A percentile compares a stretch with the other conserved stretches of the same genome.
phyloP scores from a whole-genome alignment of 2,888 invertebrate species.

The Steinernema scapterisci region DNA sequence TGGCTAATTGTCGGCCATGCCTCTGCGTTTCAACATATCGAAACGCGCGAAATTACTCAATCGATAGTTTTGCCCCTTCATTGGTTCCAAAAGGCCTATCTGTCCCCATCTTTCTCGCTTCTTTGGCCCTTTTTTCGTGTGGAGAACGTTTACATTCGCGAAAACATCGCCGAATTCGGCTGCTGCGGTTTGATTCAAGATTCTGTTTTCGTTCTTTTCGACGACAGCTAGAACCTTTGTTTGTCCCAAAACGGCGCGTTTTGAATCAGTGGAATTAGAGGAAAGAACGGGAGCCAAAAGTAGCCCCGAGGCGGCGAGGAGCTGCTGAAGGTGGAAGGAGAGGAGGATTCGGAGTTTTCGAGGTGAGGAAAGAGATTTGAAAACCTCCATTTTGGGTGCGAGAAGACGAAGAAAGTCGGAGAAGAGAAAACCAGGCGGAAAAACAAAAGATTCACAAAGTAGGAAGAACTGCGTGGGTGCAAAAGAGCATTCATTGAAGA shows the following conservation, averaged over 20 bases:
- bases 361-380: no score
- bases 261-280: slow-evolving; percentile 21
- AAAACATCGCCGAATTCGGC: slow-evolving; percentile 19
- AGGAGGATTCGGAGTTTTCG: no score
- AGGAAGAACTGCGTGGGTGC: no score
- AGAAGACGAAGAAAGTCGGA: no score
- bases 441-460: no score
- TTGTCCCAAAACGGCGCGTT: not conserved
- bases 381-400: no score
- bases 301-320: no score
- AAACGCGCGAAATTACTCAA: slow-evolving; percentile 16
- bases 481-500: no score
- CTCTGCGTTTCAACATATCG: not conserved
- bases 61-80: slow-evolving; percentile 14
- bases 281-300: not conserved
- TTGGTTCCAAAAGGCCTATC: not conserved
- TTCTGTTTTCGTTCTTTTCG: slow-evolving; percentile 10
- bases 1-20: slow-evolving; percentile 3
- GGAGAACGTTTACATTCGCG: not conserved
- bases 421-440: no score
- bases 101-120: not conserved
- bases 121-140: not conserved
- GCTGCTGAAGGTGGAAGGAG: no score
- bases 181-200: not conserved
- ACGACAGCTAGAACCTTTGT: not conserved